phyloP scores from a whole-genome alignment of 2,888 invertebrate genomes.

The Spisula solida region DNA sequence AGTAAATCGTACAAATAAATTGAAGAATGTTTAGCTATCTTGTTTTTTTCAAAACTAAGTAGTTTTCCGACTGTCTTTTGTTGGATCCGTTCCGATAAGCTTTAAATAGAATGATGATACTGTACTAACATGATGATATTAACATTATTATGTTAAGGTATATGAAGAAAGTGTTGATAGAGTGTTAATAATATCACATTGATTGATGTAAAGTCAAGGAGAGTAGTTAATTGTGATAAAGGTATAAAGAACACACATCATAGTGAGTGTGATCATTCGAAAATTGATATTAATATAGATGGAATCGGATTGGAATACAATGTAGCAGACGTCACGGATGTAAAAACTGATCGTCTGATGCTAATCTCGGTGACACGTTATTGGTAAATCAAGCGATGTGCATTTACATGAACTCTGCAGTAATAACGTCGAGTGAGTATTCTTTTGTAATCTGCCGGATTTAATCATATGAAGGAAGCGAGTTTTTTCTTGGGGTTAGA shows the following conservation, averaged over 20 bases:
- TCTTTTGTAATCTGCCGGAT: slow-evolving; percentile 62
- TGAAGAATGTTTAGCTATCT: not conserved
- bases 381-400: slow-evolving; percentile 62
- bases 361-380: slow-evolving; percentile 57
- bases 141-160: not conserved
- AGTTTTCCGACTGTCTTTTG: not conserved
- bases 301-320: not conserved
- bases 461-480: slow-evolving; percentile 50
- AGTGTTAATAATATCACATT: slow-evolving; percentile 11
- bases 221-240: not conserved
- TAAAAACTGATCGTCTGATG: slow-evolving; percentile 39
- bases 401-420: slow-evolving; percentile 50
- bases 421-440: slow-evolving; percentile 50
- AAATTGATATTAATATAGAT: slow-evolving; percentile 9
- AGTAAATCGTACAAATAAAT: not conserved
- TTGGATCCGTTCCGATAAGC: not conserved
- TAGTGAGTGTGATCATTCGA: not conserved
- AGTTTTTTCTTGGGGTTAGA: slow-evolving; percentile 46
- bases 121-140: not conserved
- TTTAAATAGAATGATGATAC: not conserved
- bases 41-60: not conserved
- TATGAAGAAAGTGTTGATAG: not conserved
- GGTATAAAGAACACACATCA: not conserved
- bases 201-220: not conserved
- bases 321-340: slow-evolving; percentile 15